These are phyloP conservation scores for Pipistrellus pipistrellus DNA, from an alignment of 2,797 vertebrate genomes.

Conservation along the genomic window DNA sequence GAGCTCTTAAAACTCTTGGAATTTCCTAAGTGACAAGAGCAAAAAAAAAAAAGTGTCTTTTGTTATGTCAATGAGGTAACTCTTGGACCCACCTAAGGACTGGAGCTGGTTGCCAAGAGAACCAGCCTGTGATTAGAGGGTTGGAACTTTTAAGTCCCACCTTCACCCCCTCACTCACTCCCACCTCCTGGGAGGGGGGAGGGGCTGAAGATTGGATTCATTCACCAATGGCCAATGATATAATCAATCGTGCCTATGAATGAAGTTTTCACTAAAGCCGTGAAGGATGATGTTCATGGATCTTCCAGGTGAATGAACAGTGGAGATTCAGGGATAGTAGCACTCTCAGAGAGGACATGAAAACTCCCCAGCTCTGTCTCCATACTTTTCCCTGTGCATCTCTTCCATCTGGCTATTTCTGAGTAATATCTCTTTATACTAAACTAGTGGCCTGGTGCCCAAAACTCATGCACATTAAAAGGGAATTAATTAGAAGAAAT, in stretches of 20 bases:
- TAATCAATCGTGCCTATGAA: neutral
- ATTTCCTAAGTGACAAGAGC: slow-evolving; percentile 20
- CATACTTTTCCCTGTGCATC: neutral
- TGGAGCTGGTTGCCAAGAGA: neutral
- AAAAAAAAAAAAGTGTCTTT: neutral
- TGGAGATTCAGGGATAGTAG: neutral
- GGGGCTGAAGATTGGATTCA: neutral
- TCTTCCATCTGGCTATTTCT: neutral
- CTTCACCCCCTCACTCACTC: neutral
- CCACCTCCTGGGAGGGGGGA: neutral
- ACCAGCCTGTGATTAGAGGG: neutral
- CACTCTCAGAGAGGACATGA: neutral
- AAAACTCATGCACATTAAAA: no score
- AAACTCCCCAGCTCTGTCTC: neutral
- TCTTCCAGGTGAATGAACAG: neutral
- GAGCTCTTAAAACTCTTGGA: slow-evolving; percentile 14
- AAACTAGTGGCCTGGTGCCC: neutral
- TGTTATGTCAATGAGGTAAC: neutral
- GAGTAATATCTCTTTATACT: neutral
- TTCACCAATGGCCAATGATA: neutral
- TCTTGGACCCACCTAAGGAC: neutral
- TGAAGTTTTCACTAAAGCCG: neutral
- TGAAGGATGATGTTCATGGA: neutral
- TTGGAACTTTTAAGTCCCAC: neutral
- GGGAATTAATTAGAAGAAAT: no score